Evolutionary conservation across 2,888 invertebrate species (phyloP), one percentile per base, ranked within the genome.

Genomic region (Heliconius charithonia): DNA sequence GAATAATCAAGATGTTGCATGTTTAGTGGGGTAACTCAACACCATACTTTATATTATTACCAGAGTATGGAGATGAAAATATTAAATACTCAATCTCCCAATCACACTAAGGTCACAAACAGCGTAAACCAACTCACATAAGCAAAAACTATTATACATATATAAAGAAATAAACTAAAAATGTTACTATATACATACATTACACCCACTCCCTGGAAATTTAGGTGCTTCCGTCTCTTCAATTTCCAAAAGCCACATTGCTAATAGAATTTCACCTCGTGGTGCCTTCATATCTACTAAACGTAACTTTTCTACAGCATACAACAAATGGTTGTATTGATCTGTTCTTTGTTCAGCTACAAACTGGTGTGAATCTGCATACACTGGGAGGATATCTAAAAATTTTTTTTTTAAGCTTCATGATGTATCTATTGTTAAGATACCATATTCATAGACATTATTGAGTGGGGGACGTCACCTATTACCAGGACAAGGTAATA

Each of bases 181-280:
- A 75, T 3, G 2, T 22, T 3, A 37, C 29, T n/a, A 25, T 41
- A 37, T 56, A 85, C 91, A 84, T 82, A 94, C 94, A 84, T 86
- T 87, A 77, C 83, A 91, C 78, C 90, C 90, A 16, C 91, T 93
- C 73, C 93, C 93, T 0, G 89, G 88, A 76, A 92, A 93, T 3
- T 89, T 32, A 0, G 93, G 91, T 16, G 95, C 92, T 63, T 86
- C 87, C 22, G 84, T 82, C 71, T 96, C 95, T 81, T 97, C 97
- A 78, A 96, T 96, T 87, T 98, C 97, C 56, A 98, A 87, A 29
- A 98, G 91, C 97, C 97, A 98, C 97, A 98, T 97, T 37, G 96
- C 96, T 73, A 97, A 92, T 83, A 97, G 95, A n/a, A 97, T 92
- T 86, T 97, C 95, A 79, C 96, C 95, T 82, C 96, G 96, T 0